Conservation (phyloP, 2,113 vertebrate species). For the Ginglymostoma cirratum region DNA sequence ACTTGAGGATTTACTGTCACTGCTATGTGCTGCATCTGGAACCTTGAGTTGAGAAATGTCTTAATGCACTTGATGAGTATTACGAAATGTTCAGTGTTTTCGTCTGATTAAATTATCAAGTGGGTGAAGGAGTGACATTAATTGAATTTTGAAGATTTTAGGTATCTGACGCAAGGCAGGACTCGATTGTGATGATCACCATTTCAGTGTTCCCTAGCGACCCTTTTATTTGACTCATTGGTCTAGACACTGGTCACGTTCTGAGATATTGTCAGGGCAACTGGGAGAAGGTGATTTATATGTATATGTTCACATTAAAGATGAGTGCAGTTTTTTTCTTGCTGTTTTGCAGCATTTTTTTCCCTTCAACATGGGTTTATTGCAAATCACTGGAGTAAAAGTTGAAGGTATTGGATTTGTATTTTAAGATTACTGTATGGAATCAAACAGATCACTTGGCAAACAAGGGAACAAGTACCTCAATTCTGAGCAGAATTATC, state of each 20-base stretch:
- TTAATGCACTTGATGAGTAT: neutral
- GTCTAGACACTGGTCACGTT: neutral
- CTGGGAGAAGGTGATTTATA: neutral
- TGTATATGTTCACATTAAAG: neutral
- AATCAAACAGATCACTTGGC: neutral
- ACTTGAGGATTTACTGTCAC: neutral
- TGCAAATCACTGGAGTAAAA: neutral
- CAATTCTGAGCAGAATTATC: neutral
- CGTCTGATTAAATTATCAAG: constrained; percentile 7
- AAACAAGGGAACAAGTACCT: neutral
- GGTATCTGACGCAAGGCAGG: neutral
- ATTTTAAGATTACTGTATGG: neutral
- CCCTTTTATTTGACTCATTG: neutral
- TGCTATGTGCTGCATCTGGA: neutral
- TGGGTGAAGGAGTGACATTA: neutral
- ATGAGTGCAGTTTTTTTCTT: neutral
- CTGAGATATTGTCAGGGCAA: neutral
- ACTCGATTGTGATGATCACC: neutral
- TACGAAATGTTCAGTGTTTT: neutral
- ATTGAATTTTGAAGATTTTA: neutral
- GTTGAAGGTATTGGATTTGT: neutral
- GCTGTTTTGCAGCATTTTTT: neutral
- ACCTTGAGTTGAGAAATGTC: neutral
- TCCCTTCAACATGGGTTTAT: neutral
- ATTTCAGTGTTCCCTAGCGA: neutral